Conservation (phyloP, 2,888 invertebrate genomes). For the Mystacides longicornis region DNA sequence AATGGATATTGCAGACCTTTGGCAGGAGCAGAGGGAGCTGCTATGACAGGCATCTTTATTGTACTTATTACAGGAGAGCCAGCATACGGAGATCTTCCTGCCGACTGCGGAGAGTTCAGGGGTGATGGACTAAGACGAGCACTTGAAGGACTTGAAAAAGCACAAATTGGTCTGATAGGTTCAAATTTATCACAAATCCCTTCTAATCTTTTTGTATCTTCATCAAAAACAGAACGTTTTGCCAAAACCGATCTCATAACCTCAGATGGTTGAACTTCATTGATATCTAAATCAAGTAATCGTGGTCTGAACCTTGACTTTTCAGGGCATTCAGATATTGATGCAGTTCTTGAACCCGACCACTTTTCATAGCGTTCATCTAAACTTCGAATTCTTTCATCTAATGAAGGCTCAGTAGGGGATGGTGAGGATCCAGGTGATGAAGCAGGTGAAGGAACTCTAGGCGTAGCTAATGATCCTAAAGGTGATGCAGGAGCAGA, state of each 20-base stretch:
- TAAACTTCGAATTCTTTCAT: slow-evolving; percentile 84
- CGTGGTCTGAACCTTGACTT: slow-evolving; percentile 61
- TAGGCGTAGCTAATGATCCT: slow-evolving; percentile 56
- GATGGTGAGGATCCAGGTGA: slow-evolving; percentile 60
- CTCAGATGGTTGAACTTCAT: slow-evolving; percentile 84
- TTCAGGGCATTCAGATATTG: slow-evolving; percentile 49
- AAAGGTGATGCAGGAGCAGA: slow-evolving; percentile 40
- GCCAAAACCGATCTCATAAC: slow-evolving; percentile 88
- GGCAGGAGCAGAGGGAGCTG: slow-evolving; percentile 26
- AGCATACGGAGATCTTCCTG: slow-evolving; percentile 26
- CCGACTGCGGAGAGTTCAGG: slow-evolving; percentile 24
- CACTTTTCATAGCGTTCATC: slow-evolving; percentile 92
- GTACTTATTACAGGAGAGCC: slow-evolving; percentile 19
- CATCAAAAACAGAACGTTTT: slow-evolving; percentile 91
- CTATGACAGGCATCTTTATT: slow-evolving; percentile 27
- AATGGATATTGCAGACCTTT: slow-evolving; percentile 69
- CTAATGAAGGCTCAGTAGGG: slow-evolving; percentile 73
- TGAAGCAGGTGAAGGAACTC: slow-evolving; percentile 67
- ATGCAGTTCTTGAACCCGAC: slow-evolving; percentile 61
- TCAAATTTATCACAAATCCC: slow-evolving; percentile 80
- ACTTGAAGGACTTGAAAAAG: slow-evolving; percentile 27
- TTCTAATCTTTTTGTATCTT: slow-evolving; percentile 87
- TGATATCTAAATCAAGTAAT: slow-evolving; percentile 70
- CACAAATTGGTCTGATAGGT: slow-evolving; percentile 33
- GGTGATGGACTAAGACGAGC: slow-evolving; percentile 23